Conservation (phyloP, 1,140 invertebrate genomes). For the Drosophila pruinosa region DNA sequence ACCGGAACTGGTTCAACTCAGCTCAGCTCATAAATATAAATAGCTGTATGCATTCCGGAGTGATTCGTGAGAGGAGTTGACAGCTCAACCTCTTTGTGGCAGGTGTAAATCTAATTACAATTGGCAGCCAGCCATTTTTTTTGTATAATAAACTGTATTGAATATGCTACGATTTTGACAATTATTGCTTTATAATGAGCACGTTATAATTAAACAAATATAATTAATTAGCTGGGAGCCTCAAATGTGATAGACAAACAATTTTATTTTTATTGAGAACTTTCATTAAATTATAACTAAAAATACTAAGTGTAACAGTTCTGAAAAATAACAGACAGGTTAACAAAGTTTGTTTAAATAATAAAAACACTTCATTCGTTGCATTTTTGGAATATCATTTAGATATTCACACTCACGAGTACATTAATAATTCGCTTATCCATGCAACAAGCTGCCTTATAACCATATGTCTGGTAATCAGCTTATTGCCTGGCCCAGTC, state of each 20-base stretch:
- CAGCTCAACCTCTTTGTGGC: conserved; percentile 14
- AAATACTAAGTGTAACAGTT: too few relatives aligned
- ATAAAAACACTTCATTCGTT: too few relatives aligned
- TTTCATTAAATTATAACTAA: too few relatives aligned
- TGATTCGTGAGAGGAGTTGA: not conserved
- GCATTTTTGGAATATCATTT: too few relatives aligned
- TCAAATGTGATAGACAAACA: too few relatives aligned
- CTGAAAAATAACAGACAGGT: too few relatives aligned
- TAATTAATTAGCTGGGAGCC: too few relatives aligned
- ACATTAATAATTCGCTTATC: not conserved
- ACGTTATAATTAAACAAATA: too few relatives aligned
- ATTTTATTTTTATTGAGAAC: too few relatives aligned
- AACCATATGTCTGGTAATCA: conserved; percentile 40
- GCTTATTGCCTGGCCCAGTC: conserved; percentile 61
- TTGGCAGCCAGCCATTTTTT: not conserved
- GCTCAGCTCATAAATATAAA: conserved; percentile 72
- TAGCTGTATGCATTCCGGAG: conserved; percentile 55
- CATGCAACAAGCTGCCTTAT: not conserved
- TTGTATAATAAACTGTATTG: not conserved
- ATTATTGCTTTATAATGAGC: not conserved
- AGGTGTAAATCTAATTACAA: conserved; percentile 42
- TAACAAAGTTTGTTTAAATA: too few relatives aligned
- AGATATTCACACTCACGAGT: too few relatives aligned
- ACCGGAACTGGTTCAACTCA: conserved; percentile 1
- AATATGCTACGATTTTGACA: not conserved